Conservation (phyloP, 2,888 invertebrate genomes). For the Diploptera punctata region DNA sequence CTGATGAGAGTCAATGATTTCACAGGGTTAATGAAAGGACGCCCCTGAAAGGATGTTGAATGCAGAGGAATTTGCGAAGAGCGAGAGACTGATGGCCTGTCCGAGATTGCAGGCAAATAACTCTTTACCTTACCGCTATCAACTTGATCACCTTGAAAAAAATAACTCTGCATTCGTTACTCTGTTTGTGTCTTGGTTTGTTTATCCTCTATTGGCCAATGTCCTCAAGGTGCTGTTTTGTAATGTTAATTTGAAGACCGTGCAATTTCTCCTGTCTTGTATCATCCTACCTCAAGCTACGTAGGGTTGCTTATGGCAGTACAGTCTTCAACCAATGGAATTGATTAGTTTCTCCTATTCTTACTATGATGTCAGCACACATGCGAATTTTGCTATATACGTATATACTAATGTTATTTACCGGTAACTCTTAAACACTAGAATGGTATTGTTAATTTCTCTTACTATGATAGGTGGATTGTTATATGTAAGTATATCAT, state of each 20-base stretch:
- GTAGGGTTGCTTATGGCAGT: background rate
- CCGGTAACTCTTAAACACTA: too few relatives aligned
- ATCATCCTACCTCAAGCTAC: background rate
- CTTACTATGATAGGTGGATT: too few relatives aligned
- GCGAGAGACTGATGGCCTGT: background rate
- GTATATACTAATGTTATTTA: too few relatives aligned
- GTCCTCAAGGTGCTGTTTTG: background rate
- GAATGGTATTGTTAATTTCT: too few relatives aligned
- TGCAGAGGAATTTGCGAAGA: too few relatives aligned
- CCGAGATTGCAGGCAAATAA: background rate
- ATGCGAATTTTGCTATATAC: too few relatives aligned
- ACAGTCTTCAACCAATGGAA: too few relatives aligned
- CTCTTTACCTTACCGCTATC: background rate
- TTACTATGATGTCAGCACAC: too few relatives aligned
- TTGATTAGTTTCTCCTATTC: too few relatives aligned
- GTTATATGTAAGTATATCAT: too few relatives aligned
- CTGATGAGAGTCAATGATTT: too few relatives aligned
- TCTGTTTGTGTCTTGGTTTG: slow-evolving; percentile 1
- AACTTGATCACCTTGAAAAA: slow-evolving; percentile 4
- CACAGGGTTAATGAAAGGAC: too few relatives aligned
- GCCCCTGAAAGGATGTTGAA: background rate
- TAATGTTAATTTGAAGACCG: background rate
- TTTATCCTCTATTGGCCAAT: slow-evolving; percentile 3
- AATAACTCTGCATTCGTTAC: slow-evolving; percentile 1
- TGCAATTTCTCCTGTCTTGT: background rate